Conservation (phyloP, 2,888 invertebrate species). For the Volucella inflata region DNA sequence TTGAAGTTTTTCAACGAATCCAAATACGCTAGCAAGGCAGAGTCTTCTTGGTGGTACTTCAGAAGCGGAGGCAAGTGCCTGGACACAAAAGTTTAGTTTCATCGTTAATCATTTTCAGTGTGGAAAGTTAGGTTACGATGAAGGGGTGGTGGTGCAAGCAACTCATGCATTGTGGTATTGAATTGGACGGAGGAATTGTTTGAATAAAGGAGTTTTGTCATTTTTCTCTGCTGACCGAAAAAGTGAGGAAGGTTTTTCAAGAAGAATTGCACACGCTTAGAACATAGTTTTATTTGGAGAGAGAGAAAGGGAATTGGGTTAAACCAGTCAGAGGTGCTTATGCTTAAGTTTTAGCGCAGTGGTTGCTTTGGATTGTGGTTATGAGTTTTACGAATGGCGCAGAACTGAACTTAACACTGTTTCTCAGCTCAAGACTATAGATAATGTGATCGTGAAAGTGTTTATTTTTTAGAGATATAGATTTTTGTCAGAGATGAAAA, state of each 20-base stretch:
- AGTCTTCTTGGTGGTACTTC: not conserved
- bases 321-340: conserved; percentile 16
- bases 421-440: too few species aligned
- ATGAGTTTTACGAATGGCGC: not conserved
- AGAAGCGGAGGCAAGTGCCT: not conserved
- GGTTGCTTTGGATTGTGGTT: not conserved
- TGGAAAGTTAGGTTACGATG: conserved; percentile 46
- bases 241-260: conserved; percentile 30
- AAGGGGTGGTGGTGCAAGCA: not conserved
- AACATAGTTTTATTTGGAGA: conserved; percentile 12
- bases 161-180: conserved; percentile 68
- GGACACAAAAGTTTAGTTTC: conserved; percentile 63
- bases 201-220: conserved; percentile 56
- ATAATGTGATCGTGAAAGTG: too few species aligned
- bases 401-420: not conserved
- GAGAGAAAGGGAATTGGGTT: conserved; percentile 28
- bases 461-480: too few species aligned
- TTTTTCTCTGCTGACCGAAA: conserved; percentile 51
- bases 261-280: conserved; percentile 28
- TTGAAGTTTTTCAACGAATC: conserved; percentile 60
- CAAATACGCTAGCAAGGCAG: not conserved
- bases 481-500: too few species aligned
- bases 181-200: conserved; percentile 54
- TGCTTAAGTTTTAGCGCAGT: not conserved
- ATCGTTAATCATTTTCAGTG: conserved; percentile 73